phyloP scores from a whole-genome alignment of 2,113 vertebrate genomes.

The Clupea harengus region DNA sequence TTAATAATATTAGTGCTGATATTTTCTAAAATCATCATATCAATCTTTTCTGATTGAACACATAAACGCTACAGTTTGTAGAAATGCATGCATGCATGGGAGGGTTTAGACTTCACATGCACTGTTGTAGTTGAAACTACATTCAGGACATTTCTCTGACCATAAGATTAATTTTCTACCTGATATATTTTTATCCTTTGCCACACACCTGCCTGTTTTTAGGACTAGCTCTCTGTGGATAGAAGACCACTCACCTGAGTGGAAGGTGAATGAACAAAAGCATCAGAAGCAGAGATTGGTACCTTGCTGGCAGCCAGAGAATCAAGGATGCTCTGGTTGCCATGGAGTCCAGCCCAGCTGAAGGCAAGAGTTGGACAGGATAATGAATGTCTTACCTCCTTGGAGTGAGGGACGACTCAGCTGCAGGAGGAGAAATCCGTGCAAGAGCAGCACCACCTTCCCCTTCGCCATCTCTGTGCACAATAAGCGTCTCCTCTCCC shows the following conservation, averaged over 20 bases:
- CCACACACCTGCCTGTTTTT: neutral
- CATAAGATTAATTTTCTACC: neutral
- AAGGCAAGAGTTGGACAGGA: constrained; percentile 6
- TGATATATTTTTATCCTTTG: neutral
- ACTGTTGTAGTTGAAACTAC: neutral
- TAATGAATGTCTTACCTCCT: constrained; percentile 82
- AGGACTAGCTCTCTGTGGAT: neutral
- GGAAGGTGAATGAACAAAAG: neutral
- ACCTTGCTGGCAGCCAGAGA: constrained; percentile 6
- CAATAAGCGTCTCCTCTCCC: constrained; percentile 80
- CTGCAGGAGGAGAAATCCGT: constrained; percentile 79
- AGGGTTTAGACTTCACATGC: neutral
- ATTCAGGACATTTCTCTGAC: neutral
- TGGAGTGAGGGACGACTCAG: constrained; percentile 81
- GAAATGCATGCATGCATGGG: neutral
- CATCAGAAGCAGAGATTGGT: neutral
- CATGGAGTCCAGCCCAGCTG: constrained; percentile 25
- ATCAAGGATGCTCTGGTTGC: constrained; percentile 18
- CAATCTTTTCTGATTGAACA: too few relatives aligned
- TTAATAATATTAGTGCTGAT: neutral
- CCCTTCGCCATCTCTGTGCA: constrained; percentile 84
- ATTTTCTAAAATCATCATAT: too few relatives aligned
- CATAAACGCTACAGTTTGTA: neutral
- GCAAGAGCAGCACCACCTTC: constrained; percentile 74
- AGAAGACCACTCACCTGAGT: neutral